Evolutionary conservation across 2,888 invertebrate species (phyloP), one percentile per base, ranked within the genome.

Genomic region (Rhagonycha lutea): DNA sequence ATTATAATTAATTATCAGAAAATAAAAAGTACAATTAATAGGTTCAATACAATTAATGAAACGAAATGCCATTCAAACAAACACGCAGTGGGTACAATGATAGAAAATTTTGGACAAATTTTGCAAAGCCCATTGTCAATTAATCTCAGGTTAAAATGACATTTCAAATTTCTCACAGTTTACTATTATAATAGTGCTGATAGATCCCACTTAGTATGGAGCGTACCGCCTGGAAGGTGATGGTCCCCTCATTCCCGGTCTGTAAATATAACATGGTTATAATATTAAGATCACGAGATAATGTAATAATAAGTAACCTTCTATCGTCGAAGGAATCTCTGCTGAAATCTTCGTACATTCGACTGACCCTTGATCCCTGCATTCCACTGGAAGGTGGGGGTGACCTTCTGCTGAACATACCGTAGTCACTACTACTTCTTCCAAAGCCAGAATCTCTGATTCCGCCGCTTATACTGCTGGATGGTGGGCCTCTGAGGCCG

Each of bases 281-380:
- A 18, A 18, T 32, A 12, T 32, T 32, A 32, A 12, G 5, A 32
- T 32, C 12, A 1, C 12, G 2, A 47, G 78, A 79, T 18, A 18
- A 18, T 18, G 1, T 18, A 18, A 2, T 79, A 78, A 83, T 84
- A 84, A 87, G 88, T 89, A 89, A 94, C 94, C 94, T 93, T 88
- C 95, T 92, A 85, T 96, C 95, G 89, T 96, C 95, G 88, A 95
- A 96, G 68, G 95, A 94, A 89, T 96, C 95, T 82, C 95, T 91
- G 89, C 95, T 95, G 88, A 95, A 96, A 89, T 95, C 95, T 89
- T 96, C 95, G 88, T 95, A 95, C 90, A 95, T 93, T 84, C 94
- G 92, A 90, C 87, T 86, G 83, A 85, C 86, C 61, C 87, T 83
- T 11, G 86, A 85, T n/a, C 87, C 85, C 68, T 85, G 83, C 80